Base-by-base conservation (phyloP, 2,797 vertebrate genomes). In the Sardinella longiceps region DNA sequence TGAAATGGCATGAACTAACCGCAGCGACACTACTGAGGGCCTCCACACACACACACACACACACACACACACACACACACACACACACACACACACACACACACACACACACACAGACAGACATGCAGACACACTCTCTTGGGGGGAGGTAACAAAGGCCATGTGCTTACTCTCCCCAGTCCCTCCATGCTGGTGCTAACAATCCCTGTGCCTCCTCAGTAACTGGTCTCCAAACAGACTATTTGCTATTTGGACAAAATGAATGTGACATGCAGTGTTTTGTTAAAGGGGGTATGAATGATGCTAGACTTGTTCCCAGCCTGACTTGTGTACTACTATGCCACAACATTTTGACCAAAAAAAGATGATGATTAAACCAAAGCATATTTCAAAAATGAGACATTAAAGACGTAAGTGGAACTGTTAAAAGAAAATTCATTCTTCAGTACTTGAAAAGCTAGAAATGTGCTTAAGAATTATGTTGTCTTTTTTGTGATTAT, bases 1-100 rank as follows among this genome's bases (percentile, higher is more conserved):
- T 77, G 70, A 77, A 77, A 77, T 77, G 70, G 33, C 70, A 77
- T 77, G 70, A 20, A 77, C 70, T 77, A 43, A 77, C 70, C 70
- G 20, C 70, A 77, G 70, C 37, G 70, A 77, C 70, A 77, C 70
- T 39, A 77, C 37, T 15, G 33, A 77, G 70, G 70, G 70, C 70
- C 70, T 77, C 70, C 70, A 39, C 70, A 77, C 70, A 77, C 70
- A 77, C 70, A 77, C 33, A 11, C 70, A 43, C 33, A 70, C 63
- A 70, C 63, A 33, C 63, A 77, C 70, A 77, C 70, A 43, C 33
- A 43, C 15, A 23, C 30, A 70, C 66, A 70, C 14, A 43, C 37
- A 39, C 63, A 70, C 63, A 70, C 14, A 70, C 63, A 33, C 63
- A 70, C 10, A 15, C 63, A 70, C 63, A 70, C 63, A 70, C 14